Evolutionary conservation across 2,888 invertebrate species (phyloP), one percentile per base, ranked within the genome.

Genomic region (Drosophila nr. perissopoda): DNA sequence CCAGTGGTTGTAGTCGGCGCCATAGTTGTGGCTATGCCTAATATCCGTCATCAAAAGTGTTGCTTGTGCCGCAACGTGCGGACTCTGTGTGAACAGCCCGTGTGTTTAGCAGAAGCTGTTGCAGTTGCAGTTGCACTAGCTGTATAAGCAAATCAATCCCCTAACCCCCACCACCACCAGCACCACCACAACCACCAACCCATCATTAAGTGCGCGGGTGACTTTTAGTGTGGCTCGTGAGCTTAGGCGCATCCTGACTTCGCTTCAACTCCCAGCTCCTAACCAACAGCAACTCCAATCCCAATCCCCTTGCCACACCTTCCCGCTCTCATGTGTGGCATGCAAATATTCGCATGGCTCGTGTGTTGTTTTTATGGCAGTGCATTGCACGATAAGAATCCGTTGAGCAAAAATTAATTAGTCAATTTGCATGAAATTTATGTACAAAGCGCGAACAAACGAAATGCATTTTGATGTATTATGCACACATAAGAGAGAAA

Each of bases 381-480:
- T 78, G 81, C 87, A 82, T 77, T 78, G 73, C 82, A 77, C 90
- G 89, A 90, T 90, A 89, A 91, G 83, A 87, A 90, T 89, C 87
- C 89, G 90, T 83, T 82, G 90, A 77, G 76, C 78, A 82, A 76
- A 90, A 87, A 91, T 89, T 90, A 90, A 90, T 90, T 90, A 90
- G 89, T 89, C 91, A 89, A 91, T 90, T 91, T 91, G 84, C 91
- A 90, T 91, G 86, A 87, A 87, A 89, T 91, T 87, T 87, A 83
- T 78, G 84, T 78, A 79, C 81, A 86, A 89, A 83, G 84, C 84
- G 89, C 89, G 84, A 85, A 89, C 84, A 85, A 85, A 85, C 87
- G 82, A 84, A 84, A 87, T 74, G 66, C 63, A 87, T 76, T 73
- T 72, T 76, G 77, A 80, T 80, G 67, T 69, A 72, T 69, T 69